Evolutionary conservation across 2,888 invertebrate species (phyloP), one percentile per base, ranked within the genome.

Genomic region (Leptothorax acervorum): DNA sequence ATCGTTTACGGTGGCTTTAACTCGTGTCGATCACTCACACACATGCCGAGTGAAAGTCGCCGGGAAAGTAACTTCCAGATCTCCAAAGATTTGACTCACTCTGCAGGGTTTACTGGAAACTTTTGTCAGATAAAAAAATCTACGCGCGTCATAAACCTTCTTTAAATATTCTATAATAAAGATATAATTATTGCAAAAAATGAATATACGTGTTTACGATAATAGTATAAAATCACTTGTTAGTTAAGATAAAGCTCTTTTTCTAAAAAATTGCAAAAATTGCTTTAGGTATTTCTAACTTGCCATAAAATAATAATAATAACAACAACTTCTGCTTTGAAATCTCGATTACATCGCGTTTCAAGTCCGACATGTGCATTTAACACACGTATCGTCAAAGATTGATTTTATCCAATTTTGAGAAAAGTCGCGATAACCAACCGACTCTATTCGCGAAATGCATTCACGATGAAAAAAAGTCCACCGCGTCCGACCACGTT

Each of bases 21-120:
- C 4, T 53, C 15, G 39, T 15, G 42, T 12, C 53, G 12, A 57
- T 63, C 57, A 42, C 23, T 39, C 8, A 23, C 23, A 42, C 55
- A 23, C 42, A 51, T 31, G 6, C 12, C n/a, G 57, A 42, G 57
- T 70, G 53, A 75, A 71, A 75, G 65, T 70, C n/a, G 11, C 4
- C 31, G 63, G 84, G 84, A 87, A 89, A 91, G 86, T 83, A 81
- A 23, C 0, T 23, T 23, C 23, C 23, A 62, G 76, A 88, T 85
- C 85, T 75, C 78, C 31, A 60, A 65, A 62, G 60, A 78, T 70
- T 78, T 55, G 28, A 65, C 60, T 65, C 53, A 23, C 23, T 23
- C 23, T 23, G 23, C 23, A 45, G 31, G 12, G 1, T 28, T 66
- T 51, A 65, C 11, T 31, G 9, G 9, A 55, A 45, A 78, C 42